A percentile compares a stretch with the other conserved stretches of the same genome.
Evolutionary conservation across 2,113 vertebrate species (phyloP).

Genomic region (Channa argus): DNA sequence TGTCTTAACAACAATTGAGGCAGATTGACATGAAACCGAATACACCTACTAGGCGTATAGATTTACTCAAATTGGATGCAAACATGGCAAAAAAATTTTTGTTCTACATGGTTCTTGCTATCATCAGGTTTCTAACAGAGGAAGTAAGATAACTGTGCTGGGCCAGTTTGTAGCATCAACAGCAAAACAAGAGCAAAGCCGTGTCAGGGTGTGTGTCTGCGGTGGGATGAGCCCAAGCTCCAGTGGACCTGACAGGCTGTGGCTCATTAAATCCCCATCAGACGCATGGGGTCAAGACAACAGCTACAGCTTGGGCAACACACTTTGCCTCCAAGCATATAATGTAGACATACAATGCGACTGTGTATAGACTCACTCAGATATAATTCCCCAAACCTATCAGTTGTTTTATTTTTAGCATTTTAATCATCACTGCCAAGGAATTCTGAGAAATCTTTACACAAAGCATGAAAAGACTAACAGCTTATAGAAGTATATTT

Average conservation of each 20-base stretch:
- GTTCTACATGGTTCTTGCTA: background rate
- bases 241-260: slow-evolving; percentile 66
- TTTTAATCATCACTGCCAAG: slow-evolving; percentile 54
- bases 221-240: slow-evolving; percentile 52
- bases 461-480: slow-evolving; percentile 48
- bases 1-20: too few species aligned
- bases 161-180: slow-evolving; percentile 48
- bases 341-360: slow-evolving; percentile 28
- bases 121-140: slow-evolving; percentile 34
- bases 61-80: background rate
- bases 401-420: slow-evolving; percentile 68
- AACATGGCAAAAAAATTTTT: too few species aligned
- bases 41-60: too few species aligned
- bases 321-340: slow-evolving; percentile 17
- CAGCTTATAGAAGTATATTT: slow-evolving; percentile 43
- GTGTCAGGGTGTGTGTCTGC: slow-evolving; percentile 53
- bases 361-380: slow-evolving; percentile 13
- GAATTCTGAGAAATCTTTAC: slow-evolving; percentile 63
- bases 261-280: slow-evolving; percentile 76
- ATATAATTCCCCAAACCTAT: slow-evolving; percentile 48
- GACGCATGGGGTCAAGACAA: slow-evolving; percentile 70
- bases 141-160: slow-evolving; percentile 26
- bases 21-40: too few species aligned
- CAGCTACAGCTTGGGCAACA: slow-evolving; percentile 38
- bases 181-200: slow-evolving; percentile 16